Conservation (phyloP, 2,888 invertebrate species). For the Drosophila atroscutellata region DNA sequence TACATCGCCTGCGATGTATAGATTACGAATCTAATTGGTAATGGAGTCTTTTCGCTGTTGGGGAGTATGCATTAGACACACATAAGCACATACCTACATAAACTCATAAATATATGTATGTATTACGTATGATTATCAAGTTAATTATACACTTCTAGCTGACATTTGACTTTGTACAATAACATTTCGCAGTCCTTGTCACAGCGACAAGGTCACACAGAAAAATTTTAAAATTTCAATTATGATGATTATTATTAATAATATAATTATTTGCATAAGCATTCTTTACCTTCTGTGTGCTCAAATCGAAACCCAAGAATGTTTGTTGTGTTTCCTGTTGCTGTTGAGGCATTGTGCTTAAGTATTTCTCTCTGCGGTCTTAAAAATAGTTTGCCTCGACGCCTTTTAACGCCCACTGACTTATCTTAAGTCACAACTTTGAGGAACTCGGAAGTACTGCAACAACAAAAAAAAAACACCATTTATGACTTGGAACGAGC, state of each 20-base stretch:
- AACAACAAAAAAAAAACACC: conserved; percentile 20
- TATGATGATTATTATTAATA: background rate
- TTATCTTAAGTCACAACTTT: background rate
- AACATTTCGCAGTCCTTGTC: conserved; percentile 21
- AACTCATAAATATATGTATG: background rate
- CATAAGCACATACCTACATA: background rate
- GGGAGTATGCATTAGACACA: background rate
- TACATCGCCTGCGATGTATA: background rate
- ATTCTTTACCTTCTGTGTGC: conserved; percentile 90
- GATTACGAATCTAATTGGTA: background rate
- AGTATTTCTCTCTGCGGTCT: background rate
- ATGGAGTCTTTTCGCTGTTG: background rate
- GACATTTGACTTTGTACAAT: conserved; percentile 47
- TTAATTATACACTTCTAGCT: conserved; percentile 1
- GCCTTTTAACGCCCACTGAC: background rate
- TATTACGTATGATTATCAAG: conserved; percentile 13
- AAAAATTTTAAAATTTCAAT: background rate
- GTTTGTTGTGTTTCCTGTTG: conserved; percentile 81
- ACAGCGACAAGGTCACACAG: background rate
- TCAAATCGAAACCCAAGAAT: conserved; percentile 93
- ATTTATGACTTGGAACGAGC: conserved; percentile 7
- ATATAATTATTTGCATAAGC: background rate
- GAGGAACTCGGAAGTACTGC: conserved; percentile 15
- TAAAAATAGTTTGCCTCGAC: background rate
- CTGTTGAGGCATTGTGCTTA: conserved; percentile 47